A percentile compares a stretch with the other conserved stretches of the same genome.
Evolutionary conservation across 2,113 vertebrate species (phyloP).

Genomic region (Ailurus styani): DNA sequence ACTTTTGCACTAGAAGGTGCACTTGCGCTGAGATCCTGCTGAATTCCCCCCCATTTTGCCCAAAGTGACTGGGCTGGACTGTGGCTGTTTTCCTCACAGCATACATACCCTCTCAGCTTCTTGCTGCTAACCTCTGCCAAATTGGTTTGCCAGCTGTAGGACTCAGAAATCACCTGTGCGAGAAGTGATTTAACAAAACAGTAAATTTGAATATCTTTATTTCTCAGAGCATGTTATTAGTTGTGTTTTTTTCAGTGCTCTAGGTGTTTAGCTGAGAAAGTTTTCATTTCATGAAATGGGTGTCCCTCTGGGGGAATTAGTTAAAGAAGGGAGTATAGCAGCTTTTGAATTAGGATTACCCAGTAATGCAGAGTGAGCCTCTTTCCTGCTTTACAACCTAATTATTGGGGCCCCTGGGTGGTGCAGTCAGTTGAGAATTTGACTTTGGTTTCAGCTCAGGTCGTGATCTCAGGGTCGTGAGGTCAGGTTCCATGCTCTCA

Average conservation of each 20-base stretch:
- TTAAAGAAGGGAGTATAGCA: neutral
- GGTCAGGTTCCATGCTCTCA: neutral
- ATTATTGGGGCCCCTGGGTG: neutral
- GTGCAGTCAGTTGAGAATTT: neutral
- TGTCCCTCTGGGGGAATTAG: neutral
- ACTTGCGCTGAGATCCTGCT: neutral
- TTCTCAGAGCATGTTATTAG: neutral
- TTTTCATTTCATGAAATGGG: neutral
- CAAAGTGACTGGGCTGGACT: neutral
- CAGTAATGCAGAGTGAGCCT: neutral
- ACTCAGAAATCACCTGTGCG: neutral
- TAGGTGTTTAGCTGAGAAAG: neutral
- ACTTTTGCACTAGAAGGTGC: rapidly evolving
- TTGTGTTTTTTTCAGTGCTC: neutral
- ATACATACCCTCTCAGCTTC: neutral
- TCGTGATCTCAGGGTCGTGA: neutral
- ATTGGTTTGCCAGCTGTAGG: neutral
- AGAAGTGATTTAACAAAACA: neutral
- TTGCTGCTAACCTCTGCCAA: neutral
- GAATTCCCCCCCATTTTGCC: neutral
- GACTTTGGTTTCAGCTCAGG: neutral
- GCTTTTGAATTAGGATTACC: neutral
- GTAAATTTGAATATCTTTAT: neutral
- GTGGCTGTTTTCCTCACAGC: neutral
- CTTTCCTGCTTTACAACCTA: neutral